Percentiles rank a stretch among this genome's conserved stretches.
Evolutionary conservation across 2,888 invertebrate genomes (phyloP).

Genomic region (Epicampocera succincta): DNA sequence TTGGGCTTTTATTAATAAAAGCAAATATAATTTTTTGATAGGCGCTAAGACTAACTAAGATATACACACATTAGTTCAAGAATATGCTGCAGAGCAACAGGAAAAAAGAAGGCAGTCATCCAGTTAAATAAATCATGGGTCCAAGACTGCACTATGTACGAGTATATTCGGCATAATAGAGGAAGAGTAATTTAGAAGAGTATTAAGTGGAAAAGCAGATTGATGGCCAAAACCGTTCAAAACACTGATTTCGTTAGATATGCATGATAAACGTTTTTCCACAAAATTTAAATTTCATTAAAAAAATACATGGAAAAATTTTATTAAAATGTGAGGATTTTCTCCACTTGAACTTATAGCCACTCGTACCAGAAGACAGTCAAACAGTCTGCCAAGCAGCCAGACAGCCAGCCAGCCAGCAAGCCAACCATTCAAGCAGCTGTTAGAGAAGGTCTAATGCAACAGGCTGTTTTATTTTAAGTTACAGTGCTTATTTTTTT

Average conservation of each 20-base stretch:
- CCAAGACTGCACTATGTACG: neutral
- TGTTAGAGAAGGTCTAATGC: neutral
- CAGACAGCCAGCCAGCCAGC: too few species aligned
- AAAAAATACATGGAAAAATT: neutral
- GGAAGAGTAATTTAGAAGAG: neutral
- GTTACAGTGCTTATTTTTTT: constrained; percentile 1
- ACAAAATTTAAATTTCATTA: constrained; percentile 47
- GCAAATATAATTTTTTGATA: neutral
- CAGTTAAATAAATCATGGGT: constrained; percentile 1
- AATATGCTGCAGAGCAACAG: too few species aligned
- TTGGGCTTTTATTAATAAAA: constrained; percentile 4
- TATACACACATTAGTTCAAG: too few species aligned
- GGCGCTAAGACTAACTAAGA: too few species aligned
- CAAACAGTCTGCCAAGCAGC: neutral
- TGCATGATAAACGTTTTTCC: constrained; percentile 33
- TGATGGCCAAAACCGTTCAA: constrained; percentile 48
- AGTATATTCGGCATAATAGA: neutral
- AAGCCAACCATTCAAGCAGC: neutral
- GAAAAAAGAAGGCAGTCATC: constrained; percentile 3
- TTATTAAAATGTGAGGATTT: constrained; percentile 8
- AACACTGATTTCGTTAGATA: constrained; percentile 62
- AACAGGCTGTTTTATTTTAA: constrained; percentile 4
- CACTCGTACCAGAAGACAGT: neutral
- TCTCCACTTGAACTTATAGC: constrained; percentile 31
- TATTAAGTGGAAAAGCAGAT: constrained; percentile 10